phyloP scores from a whole-genome alignment of 2,797 vertebrate genomes.

The Chrosomus eos region DNA sequence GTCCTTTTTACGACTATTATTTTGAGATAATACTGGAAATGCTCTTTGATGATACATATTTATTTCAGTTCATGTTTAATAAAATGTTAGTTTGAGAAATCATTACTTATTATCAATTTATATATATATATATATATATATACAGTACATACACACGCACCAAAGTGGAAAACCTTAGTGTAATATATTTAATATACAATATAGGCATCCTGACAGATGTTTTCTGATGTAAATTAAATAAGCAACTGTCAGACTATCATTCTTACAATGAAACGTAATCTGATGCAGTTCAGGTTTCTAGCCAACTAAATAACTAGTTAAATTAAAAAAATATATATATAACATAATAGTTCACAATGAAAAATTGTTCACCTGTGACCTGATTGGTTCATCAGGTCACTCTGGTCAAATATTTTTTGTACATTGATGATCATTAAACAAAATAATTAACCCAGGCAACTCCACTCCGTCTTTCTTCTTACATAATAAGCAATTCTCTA shows the following conservation, averaged over 20 bases:
- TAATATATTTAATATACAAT: background rate
- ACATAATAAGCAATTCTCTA: background rate
- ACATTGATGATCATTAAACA: background rate
- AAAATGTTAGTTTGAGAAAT: background rate
- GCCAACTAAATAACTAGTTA: background rate
- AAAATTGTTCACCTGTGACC: too few species aligned
- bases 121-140: too few species aligned
- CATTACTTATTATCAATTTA: too few species aligned
- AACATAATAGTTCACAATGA: background rate
- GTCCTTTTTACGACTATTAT: background rate
- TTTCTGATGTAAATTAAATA: background rate
- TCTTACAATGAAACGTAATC: background rate
- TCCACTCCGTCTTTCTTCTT: background rate
- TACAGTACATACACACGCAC: background rate
- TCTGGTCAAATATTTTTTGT: background rate
- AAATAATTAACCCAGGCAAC: background rate
- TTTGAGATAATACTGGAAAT: background rate
- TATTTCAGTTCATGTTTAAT: background rate
- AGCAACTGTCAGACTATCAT: background rate
- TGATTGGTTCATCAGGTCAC: background rate
- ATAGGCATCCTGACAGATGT: background rate
- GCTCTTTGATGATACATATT: background rate
- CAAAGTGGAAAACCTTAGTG: background rate
- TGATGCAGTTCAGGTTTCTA: background rate
- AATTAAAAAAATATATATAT: too few species aligned